Conservation (phyloP, 2,113 vertebrate genomes). For the Lynx canadensis region DNA sequence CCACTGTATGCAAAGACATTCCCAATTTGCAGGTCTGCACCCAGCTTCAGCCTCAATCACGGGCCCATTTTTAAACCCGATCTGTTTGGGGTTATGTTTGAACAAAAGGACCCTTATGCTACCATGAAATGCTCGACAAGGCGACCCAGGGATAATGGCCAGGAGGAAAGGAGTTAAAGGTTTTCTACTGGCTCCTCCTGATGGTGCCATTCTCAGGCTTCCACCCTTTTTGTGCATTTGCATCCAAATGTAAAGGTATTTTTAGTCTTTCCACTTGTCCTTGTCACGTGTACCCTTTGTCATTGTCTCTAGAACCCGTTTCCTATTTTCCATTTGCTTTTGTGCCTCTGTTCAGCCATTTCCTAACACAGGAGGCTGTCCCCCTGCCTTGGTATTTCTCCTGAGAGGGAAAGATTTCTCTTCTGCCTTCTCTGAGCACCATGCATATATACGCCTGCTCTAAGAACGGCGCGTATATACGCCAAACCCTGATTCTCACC, state of each 20-base stretch:
- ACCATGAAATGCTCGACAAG: background rate
- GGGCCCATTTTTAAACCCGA: background rate
- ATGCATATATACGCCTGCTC: background rate
- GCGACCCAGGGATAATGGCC: background rate
- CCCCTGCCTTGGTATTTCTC: background rate
- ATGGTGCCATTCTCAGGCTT: background rate
- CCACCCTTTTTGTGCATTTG: background rate
- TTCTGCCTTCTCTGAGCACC: background rate
- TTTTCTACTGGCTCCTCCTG: background rate
- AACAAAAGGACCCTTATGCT: background rate
- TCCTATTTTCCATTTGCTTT: background rate
- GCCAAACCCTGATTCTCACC: background rate
- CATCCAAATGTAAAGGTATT: background rate
- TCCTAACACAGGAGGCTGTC: background rate
- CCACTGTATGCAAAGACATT: constrained; percentile 42
- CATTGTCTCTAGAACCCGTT: background rate
- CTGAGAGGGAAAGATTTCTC: background rate
- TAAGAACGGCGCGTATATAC: background rate
- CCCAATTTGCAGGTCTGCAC: background rate
- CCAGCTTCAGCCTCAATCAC: background rate
- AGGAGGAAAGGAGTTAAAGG: background rate
- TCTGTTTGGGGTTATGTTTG: background rate
- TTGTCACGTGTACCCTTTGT: background rate
- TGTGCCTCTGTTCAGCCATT: background rate
- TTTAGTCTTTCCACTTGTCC: background rate